These are phyloP conservation scores for Dasyornis broadbenti DNA, from an alignment of 2,113 vertebrate genomes.

Conservation along the genomic window DNA sequence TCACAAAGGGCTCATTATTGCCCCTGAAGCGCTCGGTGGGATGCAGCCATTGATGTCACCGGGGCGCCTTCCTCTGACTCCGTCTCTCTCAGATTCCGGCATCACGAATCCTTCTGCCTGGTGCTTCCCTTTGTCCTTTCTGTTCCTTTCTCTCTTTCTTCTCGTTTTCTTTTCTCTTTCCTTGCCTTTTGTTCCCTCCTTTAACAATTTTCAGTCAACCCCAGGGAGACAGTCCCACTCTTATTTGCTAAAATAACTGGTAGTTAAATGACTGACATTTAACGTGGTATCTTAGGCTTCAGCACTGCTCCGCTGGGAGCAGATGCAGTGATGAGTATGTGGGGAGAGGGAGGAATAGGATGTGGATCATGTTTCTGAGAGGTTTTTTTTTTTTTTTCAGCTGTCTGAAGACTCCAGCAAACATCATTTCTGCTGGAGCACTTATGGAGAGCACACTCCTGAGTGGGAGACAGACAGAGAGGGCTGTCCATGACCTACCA, in stretches of 20 bases:
- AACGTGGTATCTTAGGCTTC: constrained; percentile 13
- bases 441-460: not conserved
- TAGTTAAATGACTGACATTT: constrained; percentile 48
- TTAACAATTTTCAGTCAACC: not conserved
- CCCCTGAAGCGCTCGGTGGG: not conserved
- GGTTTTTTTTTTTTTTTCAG: not conserved
- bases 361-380: constrained; percentile 18
- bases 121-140: not conserved
- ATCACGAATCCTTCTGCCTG: not conserved
- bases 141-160: not conserved
- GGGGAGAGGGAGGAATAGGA: constrained; percentile 45
- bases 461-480: not conserved
- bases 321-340: constrained; percentile 14
- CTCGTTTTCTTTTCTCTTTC: not conserved
- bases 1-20: not conserved
- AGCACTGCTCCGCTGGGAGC: not conserved
- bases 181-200: not conserved
- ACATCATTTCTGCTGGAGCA: not conserved
- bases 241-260: constrained; percentile 57
- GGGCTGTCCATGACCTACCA: not conserved
- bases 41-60: not conserved
- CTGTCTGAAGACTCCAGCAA: constrained; percentile 10
- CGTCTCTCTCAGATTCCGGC: not conserved
- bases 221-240: constrained; percentile 50
- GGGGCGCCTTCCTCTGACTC: not conserved